Base-by-base conservation (phyloP, 1,140 invertebrate genomes). In the Bilobella aurantiaca region DNA sequence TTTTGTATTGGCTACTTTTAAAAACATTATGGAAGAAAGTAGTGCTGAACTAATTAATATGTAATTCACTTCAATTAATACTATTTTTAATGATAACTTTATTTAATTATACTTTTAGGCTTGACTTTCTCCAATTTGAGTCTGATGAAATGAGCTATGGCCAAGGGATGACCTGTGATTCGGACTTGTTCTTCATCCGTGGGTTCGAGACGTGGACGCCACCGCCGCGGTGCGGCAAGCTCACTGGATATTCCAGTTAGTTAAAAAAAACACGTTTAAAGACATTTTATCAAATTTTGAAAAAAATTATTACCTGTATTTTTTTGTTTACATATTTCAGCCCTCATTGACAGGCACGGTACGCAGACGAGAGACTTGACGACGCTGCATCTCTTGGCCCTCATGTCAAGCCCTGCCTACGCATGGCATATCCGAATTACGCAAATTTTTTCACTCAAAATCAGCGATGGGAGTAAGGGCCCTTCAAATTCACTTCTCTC, bases 171-270 rank as follows among this genome's bases (percentile, higher is more conserved):
- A 14, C 31, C 2, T 67, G 65, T 37, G 65, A 67, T 23, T 62
- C 65, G 21, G 65, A 67, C 25, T 62, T 67, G 65, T 47, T 67
- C 25, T 67, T 62, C 25, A 32, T 67, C 16, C 2, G 32, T 3
- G 65, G 65, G 14, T 67, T 67, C 30, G 23, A 62, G 21, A 58
- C 23, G 5, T 67, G 65, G 65, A 31, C 60, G 12, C 65, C 65
- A 32, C 61, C 65, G 25, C 34, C 59, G 28, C 27, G 65, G 42
- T 67, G 65, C 53, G 65, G 65, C 56, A 67, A 62, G 29, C 49
- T 67, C 18, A 67, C 46, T 37, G 60, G 60, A 3, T 67, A 67
- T 58, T 34, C 59, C 3, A 34, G 59, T 32, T 14, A 37, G 59
- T n/a, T n/a, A n/a, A 18, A 23, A 21, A 46, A 3, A 62, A 25